Evolutionary conservation across 2,888 invertebrate genomes (phyloP).

Genomic region (Epistrophe grossulariae): DNA sequence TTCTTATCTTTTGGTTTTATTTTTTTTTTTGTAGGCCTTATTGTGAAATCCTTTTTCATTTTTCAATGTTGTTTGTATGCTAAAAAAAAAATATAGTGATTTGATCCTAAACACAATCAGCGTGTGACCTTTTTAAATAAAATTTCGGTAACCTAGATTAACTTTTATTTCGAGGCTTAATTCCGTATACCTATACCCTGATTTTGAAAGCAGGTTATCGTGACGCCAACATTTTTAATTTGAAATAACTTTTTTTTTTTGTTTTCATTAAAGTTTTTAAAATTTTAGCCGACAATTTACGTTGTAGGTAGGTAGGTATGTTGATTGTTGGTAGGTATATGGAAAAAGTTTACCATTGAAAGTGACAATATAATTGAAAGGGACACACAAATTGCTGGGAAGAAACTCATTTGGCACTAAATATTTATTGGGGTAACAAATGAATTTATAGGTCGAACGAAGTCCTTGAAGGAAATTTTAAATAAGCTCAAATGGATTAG

Average conservation of each 20-base stretch:
- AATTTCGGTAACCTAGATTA: conserved; percentile 35
- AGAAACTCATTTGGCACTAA: conserved; percentile 36
- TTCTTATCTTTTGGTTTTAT: conserved; percentile 30
- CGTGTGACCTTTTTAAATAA: conserved; percentile 53
- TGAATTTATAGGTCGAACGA: conserved; percentile 34
- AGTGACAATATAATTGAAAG: conserved; percentile 56
- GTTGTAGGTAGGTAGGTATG: background rate
- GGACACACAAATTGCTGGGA: conserved; percentile 13
- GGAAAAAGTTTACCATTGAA: conserved; percentile 40
- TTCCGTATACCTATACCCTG: background rate
- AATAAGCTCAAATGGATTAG: conserved; percentile 36
- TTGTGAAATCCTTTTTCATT: conserved; percentile 30
- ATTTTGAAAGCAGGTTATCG: background rate
- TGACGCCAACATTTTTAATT: conserved; percentile 9
- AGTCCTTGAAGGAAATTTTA: conserved; percentile 11
- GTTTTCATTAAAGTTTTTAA: conserved; percentile 30
- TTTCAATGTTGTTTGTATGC: background rate
- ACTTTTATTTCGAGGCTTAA: background rate
- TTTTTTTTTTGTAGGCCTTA: background rate
- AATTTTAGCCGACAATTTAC: conserved; percentile 28
- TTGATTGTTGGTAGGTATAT: background rate
- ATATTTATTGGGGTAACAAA: conserved; percentile 51
- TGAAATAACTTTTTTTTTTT: conserved; percentile 19
- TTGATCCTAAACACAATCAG: conserved; percentile 36
- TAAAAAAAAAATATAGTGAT: background rate